phyloP scores from a whole-genome alignment of 1,140 invertebrate genomes.

The Drosophila cardini region DNA sequence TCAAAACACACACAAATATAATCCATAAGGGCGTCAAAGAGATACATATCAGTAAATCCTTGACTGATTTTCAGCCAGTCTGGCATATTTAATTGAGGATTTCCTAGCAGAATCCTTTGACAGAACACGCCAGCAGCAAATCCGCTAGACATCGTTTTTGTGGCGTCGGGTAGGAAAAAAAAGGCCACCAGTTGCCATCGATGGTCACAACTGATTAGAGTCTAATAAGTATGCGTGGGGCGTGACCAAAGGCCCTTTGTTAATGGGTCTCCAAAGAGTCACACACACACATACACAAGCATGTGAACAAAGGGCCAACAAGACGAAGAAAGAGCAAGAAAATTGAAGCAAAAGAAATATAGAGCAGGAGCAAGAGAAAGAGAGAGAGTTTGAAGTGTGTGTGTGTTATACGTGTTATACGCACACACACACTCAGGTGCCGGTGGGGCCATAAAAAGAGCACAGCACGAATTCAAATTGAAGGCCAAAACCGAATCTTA shows the following conservation, averaged over 20 bases:
- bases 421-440: conserved; percentile 33
- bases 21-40: no score
- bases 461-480: conserved; percentile 67
- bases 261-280: conserved; percentile 74
- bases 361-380: background rate
- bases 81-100: background rate
- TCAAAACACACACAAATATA: no score
- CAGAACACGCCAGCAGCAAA: conserved; percentile 1
- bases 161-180: background rate
- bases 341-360: background rate
- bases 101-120: background rate
- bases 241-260: conserved; percentile 67
- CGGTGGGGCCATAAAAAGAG: conserved; percentile 57
- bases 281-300: conserved; percentile 37
- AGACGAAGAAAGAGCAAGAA: background rate
- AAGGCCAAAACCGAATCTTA: conserved; percentile 72
- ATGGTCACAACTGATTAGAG: conserved; percentile 79
- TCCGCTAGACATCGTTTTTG: background rate
- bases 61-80: no score
- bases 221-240: conserved; percentile 80
- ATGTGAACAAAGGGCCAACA: background rate
- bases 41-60: no score
- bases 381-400: background rate
- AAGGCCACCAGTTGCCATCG: conserved; percentile 72
- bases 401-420: background rate